phyloP scores from a whole-genome alignment of 2,797 vertebrate species.

The Tokudaia tokunoshimensis region DNA sequence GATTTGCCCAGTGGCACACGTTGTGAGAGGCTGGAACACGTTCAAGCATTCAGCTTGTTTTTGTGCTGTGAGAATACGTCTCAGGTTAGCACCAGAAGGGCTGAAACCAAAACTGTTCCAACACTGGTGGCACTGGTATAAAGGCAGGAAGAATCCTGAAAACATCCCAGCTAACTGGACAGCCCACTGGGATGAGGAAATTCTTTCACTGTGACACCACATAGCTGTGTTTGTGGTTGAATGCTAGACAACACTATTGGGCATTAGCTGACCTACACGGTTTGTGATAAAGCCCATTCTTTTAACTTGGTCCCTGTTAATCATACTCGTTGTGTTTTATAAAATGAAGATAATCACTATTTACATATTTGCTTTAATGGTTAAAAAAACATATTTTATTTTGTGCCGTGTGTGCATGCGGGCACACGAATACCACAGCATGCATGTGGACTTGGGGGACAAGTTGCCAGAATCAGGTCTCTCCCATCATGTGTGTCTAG shows the following conservation, averaged over 20 bases:
- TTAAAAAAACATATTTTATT: neutral
- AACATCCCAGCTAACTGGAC: neutral
- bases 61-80: neutral
- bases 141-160: neutral
- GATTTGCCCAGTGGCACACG: neutral
- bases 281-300: neutral
- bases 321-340: neutral
- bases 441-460: neutral
- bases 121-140: neutral
- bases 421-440: neutral
- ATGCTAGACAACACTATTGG: neutral
- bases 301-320: constrained; percentile 20
- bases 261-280: neutral
- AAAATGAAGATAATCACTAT: constrained; percentile 16
- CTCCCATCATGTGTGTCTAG: neutral
- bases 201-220: neutral
- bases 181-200: neutral
- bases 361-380: neutral
- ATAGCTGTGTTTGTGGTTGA: neutral
- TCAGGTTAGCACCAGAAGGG: neutral
- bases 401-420: neutral
- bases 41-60: neutral
- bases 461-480: neutral
- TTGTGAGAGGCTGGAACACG: neutral
- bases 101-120: neutral